Base-by-base conservation (phyloP, 2,113 vertebrate species). In the Ailuropoda melanoleuca region DNA sequence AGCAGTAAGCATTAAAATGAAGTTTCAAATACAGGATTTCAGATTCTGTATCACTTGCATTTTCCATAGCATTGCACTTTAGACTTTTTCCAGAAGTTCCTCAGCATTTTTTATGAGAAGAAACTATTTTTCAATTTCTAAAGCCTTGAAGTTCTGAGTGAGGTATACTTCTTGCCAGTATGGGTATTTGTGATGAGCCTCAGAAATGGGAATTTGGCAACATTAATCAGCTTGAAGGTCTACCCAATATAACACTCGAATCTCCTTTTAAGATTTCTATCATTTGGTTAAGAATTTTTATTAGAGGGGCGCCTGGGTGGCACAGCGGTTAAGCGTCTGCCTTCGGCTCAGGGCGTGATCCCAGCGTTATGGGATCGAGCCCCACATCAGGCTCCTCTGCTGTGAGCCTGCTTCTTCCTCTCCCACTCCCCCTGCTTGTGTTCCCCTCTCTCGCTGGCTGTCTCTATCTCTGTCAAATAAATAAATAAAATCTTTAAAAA, bases 71-170 rank as follows among this genome's bases (percentile, higher is more conserved):
- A 53, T 46, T 85, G 13, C 31, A 83, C 31, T 92, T 94, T 48
- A 87, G 50, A 66, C 6, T 70, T 78, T 39, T 72, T 23, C 39
- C 24, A 37, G 29, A 89, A 24, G 2, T 82, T 91, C 15, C 29
- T 96, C 18, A 80, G 26, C 34, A 91, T n/a, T 39, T 77, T 92
- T 92, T 93, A 50, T 94, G 43, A 95, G 17, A 1, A 81, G 4
- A 74, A 77, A 74, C 58, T 78, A 55, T 58, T 88, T 93, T 89
- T 96, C 24, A 82, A 10, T 72, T 91, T 72, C 10, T 90, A 89
- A 89, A 89, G 10, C 14, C 31, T 94, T 93, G 62, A 94, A 74
- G 24, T 72, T 95, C 58, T 86, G n/a, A 82, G 31, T 37, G 53
- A 96, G 24, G n/a, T 62, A 50, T 43, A 60, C 14, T 37, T 89